A percentile compares a stretch with the other conserved stretches of the same genome.
Conservation (phyloP, 2,888 invertebrate genomes). For the Mesoligia furuncula region DNA sequence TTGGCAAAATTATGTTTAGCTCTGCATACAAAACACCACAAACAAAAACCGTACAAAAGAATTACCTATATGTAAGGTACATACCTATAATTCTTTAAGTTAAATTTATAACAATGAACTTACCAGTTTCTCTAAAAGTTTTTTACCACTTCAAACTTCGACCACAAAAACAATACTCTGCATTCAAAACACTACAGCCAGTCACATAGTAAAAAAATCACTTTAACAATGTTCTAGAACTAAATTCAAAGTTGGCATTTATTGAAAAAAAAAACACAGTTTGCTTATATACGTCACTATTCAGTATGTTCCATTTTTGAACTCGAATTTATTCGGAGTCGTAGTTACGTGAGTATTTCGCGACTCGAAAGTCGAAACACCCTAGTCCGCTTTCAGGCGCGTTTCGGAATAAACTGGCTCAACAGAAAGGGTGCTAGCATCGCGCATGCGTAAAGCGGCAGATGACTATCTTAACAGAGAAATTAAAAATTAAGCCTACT, state of each 20-base stretch:
- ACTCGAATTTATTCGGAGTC: slow-evolving; percentile 25
- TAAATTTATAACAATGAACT: slow-evolving; percentile 36
- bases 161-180: slow-evolving; percentile 38
- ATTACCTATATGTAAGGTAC: background rate
- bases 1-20: background rate
- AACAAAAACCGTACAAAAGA: background rate
- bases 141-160: slow-evolving; percentile 33
- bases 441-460: slow-evolving; percentile 63
- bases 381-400: slow-evolving; percentile 60
- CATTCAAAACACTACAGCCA: slow-evolving; percentile 41
- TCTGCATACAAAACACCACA: too few species aligned
- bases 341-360: slow-evolving; percentile 47
- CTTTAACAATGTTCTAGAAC: slow-evolving; percentile 43
- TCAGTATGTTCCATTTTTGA: background rate
- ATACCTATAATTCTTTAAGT: background rate
- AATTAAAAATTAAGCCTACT: slow-evolving; percentile 33
- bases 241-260: slow-evolving; percentile 18
- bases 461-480: slow-evolving; percentile 34
- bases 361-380: slow-evolving; percentile 33
- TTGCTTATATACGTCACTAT: slow-evolving; percentile 15
- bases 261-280: slow-evolving; percentile 18
- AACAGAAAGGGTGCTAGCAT: slow-evolving; percentile 48
- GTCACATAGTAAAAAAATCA: slow-evolving; percentile 55
- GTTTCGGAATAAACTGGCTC: slow-evolving; percentile 67
- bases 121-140: slow-evolving; percentile 38